Evolutionary conservation across 2,888 invertebrate genomes (phyloP), one percentile per base, ranked within the genome.

Genomic region (Hedya salicella): DNA sequence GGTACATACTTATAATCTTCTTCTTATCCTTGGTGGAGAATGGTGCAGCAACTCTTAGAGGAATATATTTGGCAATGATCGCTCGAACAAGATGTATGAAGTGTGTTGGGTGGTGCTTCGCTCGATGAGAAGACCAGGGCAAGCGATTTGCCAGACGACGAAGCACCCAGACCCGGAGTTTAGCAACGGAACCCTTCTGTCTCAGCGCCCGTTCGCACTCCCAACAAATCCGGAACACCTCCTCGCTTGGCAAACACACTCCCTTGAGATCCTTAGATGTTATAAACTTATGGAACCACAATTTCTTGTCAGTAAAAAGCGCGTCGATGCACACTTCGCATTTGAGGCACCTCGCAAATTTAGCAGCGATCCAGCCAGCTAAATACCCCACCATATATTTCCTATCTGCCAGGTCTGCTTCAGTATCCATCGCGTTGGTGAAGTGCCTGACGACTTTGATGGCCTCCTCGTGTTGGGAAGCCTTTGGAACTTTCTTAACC

Each of bases 221-320:
- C 39, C 56, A 56, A 14, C 67, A 67, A 3, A 67, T 39, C 21
- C 21, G 49, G 40, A 53, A 67, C 36, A 67, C 16, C 16, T 67
- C 67, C 21, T 59, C 48, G n/a, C 62, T 62, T 2, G 67, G 59
- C 46, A 67, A 40, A 11, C 63, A 67, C 9, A 63, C 21, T 1
- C 63, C 57, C n/a, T 52, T 46, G 13, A 57, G 40, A n/a, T 53
- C 57, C 13, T 50, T 56, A n/a, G 46, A 16, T 1, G 57, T 53
- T 44, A 67, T 67, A 16, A 46, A 40, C 52, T 48, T 67, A 57
- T 67, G 67, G 48, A 63, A 63, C 63, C 63, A 63, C 21, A 52
- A n/a, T 63, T 59, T 42, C 30, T 63, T 9, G 40, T 67, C 50
- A 1, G 52, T 42, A 6, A 46, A 16, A 17, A 67, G 25, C 9